A percentile compares a stretch with the other conserved stretches of the same genome.
phyloP scores from a whole-genome alignment of 2,797 vertebrate species.

The Sebastes steindachneri region DNA sequence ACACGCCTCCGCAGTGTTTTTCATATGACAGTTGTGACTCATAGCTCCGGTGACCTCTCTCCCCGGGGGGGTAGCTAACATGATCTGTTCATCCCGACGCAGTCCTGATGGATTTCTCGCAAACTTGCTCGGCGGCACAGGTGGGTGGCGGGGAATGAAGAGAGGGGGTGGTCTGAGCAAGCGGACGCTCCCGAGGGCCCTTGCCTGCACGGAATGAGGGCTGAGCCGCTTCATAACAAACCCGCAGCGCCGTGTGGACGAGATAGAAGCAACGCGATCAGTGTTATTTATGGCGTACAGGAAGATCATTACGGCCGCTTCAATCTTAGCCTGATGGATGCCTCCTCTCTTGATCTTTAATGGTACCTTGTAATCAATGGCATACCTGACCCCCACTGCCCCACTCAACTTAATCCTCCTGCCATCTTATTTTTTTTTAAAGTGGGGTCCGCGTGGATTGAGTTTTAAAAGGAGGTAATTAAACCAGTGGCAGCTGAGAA shows the following conservation, averaged over 20 bases:
- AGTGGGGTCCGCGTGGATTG: conserved; percentile 87
- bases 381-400: conserved; percentile 75
- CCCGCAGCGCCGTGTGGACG: conserved; percentile 7
- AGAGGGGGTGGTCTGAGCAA: conserved; percentile 8
- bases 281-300: conserved; percentile 94
- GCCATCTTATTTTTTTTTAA: conserved; percentile 83
- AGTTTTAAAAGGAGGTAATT: conserved; percentile 92
- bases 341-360: conserved; percentile 85
- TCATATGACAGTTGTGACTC: conserved; percentile 57
- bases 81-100: conserved; percentile 54
- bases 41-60: conserved; percentile 52
- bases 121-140: conserved; percentile 36
- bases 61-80: conserved; percentile 28
- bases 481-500: conserved; percentile 89
- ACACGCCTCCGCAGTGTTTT: conserved; percentile 47
- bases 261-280: conserved; percentile 84
- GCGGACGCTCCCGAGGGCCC: conserved; percentile 3
- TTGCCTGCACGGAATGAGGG: conserved; percentile 12
- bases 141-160: conserved; percentile 31
- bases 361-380: conserved; percentile 83
- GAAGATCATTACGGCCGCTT: conserved; percentile 93
- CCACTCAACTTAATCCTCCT: conserved; percentile 71
- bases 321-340: conserved; percentile 91
- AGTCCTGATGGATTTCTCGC: conserved; percentile 57
- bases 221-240: conserved; percentile 53